Evolutionary conservation across 2,888 invertebrate species (phyloP), one percentile per base, ranked within the genome.

Genomic region (Lasioglossum calceatum): DNA sequence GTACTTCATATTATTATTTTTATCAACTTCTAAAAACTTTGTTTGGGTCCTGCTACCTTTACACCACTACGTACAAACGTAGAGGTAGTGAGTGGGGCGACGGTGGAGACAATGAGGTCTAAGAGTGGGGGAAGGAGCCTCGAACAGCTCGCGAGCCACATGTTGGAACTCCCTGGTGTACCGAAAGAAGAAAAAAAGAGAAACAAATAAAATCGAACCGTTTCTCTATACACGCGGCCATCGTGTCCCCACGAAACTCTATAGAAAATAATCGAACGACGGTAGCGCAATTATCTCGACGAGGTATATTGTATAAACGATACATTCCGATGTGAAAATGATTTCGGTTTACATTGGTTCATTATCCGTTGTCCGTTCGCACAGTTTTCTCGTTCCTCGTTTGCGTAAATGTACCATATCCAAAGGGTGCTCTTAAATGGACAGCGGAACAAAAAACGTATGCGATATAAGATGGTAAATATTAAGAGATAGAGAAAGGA

Each of bases 341-440:
- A 50, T 82, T 84, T 86, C 39, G 39, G 84, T 80, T 88, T 70
- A 16, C 76, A 76, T 87, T 81, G 84, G 73, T 79, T 79, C 75
- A 84, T 71, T 82, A 77, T 64, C 81, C 77, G 79, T 84, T 81
- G 79, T 87, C 80, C 83, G 77, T 87, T 91, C 84, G 87, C 85
- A 90, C 85, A 86, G 86, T 86, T 89, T 77, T 87, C 88, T 84
- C 82, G 85, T 87, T 86, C 82, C 88, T 91, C 90, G 80, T 90
- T 90, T 82, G 82, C 87, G 89, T 89, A 84, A 89, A 92, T 88
- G 88, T 91, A 92, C 87, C 92, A 92, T 92, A 92, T 92, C 92
- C 91, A 88, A 92, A 89, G 90, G 92, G 91, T 92, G 92, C 91
- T 92, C 91, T 91, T 91, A 92, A 88, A 91, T 89, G 86, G 85